Evolutionary conservation across 1,140 invertebrate species (phyloP).

Genomic region (Drosophila aff.): DNA sequence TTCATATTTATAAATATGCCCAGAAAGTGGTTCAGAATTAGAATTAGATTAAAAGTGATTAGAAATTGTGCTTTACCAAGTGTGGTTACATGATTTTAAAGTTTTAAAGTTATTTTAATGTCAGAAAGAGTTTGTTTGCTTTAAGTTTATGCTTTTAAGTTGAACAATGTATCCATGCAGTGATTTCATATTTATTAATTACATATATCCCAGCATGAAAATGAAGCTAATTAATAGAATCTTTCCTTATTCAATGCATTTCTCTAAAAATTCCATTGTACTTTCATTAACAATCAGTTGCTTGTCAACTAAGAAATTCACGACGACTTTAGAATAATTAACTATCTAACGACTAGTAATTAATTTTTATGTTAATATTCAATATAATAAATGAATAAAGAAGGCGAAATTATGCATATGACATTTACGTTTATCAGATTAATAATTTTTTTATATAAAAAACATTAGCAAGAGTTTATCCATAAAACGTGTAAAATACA

Average conservation of each 20-base stretch:
- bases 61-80: background rate
- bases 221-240: too few species aligned
- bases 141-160: background rate
- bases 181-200: too few species aligned
- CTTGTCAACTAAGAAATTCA: background rate
- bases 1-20: background rate
- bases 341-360: background rate
- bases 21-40: conserved; percentile 15
- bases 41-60: conserved; percentile 2
- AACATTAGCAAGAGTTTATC: background rate
- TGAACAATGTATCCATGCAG: too few species aligned
- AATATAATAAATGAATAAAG: background rate
- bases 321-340: background rate
- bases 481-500: background rate
- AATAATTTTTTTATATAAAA: background rate
- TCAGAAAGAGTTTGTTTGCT: background rate
- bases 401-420: too few species aligned
- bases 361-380: background rate
- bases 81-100: background rate
- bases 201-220: too few species aligned
- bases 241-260: background rate
- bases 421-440: background rate
- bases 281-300: background rate
- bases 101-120: background rate
- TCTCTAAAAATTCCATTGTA: background rate